A percentile compares a stretch with the other conserved stretches of the same genome.
These are phyloP conservation scores for Melitaea cinxia DNA, from an alignment of 1,140 invertebrate species.

Conservation along the genomic window DNA sequence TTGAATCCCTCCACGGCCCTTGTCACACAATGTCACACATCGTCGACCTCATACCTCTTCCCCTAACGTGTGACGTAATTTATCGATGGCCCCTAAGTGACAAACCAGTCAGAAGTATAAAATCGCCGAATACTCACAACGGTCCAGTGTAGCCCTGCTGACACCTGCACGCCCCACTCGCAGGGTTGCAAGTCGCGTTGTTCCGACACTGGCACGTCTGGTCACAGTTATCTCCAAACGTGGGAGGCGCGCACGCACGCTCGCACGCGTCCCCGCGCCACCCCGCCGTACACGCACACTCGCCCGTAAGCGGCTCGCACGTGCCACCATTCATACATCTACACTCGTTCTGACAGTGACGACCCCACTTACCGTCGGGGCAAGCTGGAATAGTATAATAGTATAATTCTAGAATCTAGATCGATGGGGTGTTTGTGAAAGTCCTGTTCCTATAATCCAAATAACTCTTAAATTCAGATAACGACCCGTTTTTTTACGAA, in stretches of 20 bases:
- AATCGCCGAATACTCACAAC: conserved; percentile 67
- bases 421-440: no score
- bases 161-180: conserved; percentile 87
- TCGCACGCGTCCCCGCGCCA: conserved; percentile 85
- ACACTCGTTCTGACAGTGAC: conserved; percentile 88
- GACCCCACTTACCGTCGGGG: conserved; percentile 87
- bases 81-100: no score
- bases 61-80: no score
- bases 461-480: no score
- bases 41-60: no score
- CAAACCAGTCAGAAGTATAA: no score
- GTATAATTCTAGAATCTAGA: no score
- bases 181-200: conserved; percentile 89
- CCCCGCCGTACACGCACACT: conserved; percentile 87
- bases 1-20: no score
- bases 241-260: conserved; percentile 86
- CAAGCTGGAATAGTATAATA: conserved; percentile 78
- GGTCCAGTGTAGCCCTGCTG: conserved; percentile 86
- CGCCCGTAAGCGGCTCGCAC: conserved; percentile 90
- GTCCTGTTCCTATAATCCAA: no score
- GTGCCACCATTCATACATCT: conserved; percentile 93
- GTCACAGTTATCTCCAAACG: conserved; percentile 89
- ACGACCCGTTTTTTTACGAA: no score
- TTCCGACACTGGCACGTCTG: conserved; percentile 93
- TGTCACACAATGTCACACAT: no score